These are phyloP conservation scores for Dasysyrphus albostriatus DNA, from an alignment of 2,888 invertebrate species.

Conservation along the genomic window DNA sequence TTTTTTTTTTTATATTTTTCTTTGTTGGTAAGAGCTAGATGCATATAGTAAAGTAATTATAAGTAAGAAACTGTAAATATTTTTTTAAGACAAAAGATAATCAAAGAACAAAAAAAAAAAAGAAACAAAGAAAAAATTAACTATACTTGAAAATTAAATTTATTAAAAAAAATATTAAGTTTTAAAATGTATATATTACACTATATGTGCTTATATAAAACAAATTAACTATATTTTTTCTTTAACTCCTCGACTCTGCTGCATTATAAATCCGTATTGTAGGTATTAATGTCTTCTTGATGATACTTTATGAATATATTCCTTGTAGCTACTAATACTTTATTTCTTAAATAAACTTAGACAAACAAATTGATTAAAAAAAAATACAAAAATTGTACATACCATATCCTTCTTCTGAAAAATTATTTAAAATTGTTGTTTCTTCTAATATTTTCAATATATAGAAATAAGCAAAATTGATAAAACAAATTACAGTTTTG, in stretches of 20 bases:
- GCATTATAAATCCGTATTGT: background rate
- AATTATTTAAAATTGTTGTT: background rate
- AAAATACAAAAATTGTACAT: slow-evolving; percentile 12
- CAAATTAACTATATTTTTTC: slow-evolving; percentile 19
- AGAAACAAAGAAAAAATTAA: slow-evolving; percentile 14
- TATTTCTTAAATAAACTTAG: background rate
- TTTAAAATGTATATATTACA: background rate
- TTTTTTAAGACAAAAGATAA: slow-evolving; percentile 9
- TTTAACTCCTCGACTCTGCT: background rate
- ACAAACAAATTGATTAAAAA: background rate
- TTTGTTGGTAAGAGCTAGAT: slow-evolving; percentile 70
- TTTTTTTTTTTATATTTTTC: background rate
- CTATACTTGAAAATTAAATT: slow-evolving; percentile 23
- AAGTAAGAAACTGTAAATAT: slow-evolving; percentile 12
- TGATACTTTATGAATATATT: background rate
- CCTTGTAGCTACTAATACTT: background rate
- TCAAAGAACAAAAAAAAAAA: slow-evolving; percentile 7
- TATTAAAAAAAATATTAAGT: background rate
- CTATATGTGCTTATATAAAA: slow-evolving; percentile 36
- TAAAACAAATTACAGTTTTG: background rate
- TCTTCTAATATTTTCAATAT: no score
- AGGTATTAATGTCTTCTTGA: slow-evolving; percentile 12
- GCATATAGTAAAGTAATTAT: slow-evolving; percentile 54
- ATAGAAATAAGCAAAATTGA: no score
- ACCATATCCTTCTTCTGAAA: slow-evolving; percentile 45